A percentile compares a stretch with the other conserved stretches of the same genome.
phyloP scores from a whole-genome alignment of 2,113 vertebrate genomes.

The Sylvia atricapilla region DNA sequence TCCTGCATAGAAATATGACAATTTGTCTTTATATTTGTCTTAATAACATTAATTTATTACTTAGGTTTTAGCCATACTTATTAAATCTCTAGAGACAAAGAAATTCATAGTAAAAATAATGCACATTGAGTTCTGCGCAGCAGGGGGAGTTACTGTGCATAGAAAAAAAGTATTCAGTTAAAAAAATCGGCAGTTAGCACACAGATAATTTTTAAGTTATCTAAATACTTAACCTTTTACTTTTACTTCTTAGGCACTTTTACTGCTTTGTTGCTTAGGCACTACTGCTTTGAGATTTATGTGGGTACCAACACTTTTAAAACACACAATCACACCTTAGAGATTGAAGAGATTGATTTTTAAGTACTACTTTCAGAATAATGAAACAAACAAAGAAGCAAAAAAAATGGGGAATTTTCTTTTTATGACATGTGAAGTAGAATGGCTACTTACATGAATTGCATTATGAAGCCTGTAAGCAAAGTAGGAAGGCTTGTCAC shows the following conservation, averaged over 20 bases:
- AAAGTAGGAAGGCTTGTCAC: slow-evolving; percentile 79
- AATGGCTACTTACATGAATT: slow-evolving; percentile 77
- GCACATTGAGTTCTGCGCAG: neutral
- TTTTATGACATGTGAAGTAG: neutral
- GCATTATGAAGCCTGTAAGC: slow-evolving; percentile 75
- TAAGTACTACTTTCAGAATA: neutral
- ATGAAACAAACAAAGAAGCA: neutral
- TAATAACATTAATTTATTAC: neutral
- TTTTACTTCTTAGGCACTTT: neutral
- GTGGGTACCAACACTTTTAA: neutral
- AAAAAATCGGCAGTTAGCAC: neutral
- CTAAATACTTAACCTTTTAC: neutral
- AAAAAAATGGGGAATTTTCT: neutral
- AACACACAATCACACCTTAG: neutral
- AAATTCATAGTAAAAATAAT: neutral
- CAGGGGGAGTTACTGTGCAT: neutral
- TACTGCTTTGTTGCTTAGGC: neutral
- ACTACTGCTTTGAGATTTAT: neutral
- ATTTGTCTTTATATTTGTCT: neutral
- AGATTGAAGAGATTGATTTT: neutral
- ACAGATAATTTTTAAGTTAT: neutral
- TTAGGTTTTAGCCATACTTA: neutral
- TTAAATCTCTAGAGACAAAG: neutral
- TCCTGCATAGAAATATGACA: neutral
- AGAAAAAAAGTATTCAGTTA: neutral